Base-by-base conservation (phyloP, 2,888 invertebrate genomes). In the Beris morrisii region DNA sequence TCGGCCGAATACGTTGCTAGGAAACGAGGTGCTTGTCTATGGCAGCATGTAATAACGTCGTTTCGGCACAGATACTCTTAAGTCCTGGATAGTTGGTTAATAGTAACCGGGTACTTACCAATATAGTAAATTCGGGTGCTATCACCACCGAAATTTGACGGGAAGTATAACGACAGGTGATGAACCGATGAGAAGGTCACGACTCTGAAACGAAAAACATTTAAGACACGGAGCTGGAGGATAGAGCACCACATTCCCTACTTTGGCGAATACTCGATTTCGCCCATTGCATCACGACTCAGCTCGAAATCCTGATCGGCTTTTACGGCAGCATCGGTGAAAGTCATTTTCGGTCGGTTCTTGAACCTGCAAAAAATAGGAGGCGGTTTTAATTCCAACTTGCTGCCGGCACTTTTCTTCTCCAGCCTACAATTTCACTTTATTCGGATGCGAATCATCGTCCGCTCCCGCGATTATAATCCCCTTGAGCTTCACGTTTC, bases 401-500 rank as follows among this genome's bases (percentile, higher is more conserved):
- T 53, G n/a, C 31, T 53, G 65, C 46, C 15, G n/a, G 46, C 11
- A 11, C 15, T 6, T 46, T 46, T 46, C 3, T 1, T 5, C 5
- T 6, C n/a, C 4, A 45, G 85, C 89, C 87, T 83, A 97, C 93
- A 98, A 76, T 84, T 91, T 88, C 81, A 98, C 86, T 80, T 87
- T 88, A 30, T 88, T 85, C 13, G 98, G 98, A 83, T 95, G 94
- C 22, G 87, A 83, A 69, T 89, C 88, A 70, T 91, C 88, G 77
- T 95, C 91, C 70, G 93, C 93, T n/a, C 97, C 97, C 72, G 91
- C 86, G 63, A 99, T 83, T 73, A 93, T 92, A 50, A 99, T 87
- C 9, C 97, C 97, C 82, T 97, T 97, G 58, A 99, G 82, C 80
- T 97, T 97, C 1, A 99, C 86, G 83, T 93, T 93, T 43, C 96